A percentile compares a stretch with the other conserved stretches of the same genome.
phyloP scores from a whole-genome alignment of 2,797 vertebrate genomes.

The Malacoraja senta region DNA sequence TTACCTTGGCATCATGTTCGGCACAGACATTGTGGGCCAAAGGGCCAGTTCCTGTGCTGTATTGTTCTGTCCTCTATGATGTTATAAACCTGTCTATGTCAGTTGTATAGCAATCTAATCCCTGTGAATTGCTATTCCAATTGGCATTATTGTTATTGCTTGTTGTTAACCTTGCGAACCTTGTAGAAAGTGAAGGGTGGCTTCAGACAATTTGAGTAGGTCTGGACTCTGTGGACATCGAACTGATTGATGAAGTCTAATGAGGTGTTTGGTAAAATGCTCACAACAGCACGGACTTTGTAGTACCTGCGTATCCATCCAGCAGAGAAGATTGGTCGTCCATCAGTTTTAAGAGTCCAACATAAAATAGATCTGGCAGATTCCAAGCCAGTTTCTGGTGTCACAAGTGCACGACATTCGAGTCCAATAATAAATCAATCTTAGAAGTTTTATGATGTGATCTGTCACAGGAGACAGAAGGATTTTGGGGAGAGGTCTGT shows the following conservation, averaged over 20 bases:
- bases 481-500: neutral
- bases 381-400: neutral
- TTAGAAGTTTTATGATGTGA: neutral
- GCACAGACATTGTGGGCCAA: too few relatives aligned
- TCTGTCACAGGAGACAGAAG: too few relatives aligned
- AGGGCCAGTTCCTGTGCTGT: neutral
- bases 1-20: too few relatives aligned
- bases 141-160: neutral
- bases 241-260: neutral
- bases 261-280: neutral
- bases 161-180: neutral
- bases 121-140: neutral
- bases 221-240: neutral
- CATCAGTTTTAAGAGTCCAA: neutral
- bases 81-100: neutral
- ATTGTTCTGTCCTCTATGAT: neutral
- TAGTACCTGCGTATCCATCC: neutral
- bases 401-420: neutral
- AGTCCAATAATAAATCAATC: neutral
- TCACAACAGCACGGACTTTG: neutral
- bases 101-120: neutral
- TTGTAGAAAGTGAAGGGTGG: neutral
- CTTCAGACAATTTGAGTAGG: neutral
- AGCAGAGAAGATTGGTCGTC: neutral
- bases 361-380: neutral